Base-by-base conservation (phyloP, 2,113 vertebrate species). In the Nettapus auritus region DNA sequence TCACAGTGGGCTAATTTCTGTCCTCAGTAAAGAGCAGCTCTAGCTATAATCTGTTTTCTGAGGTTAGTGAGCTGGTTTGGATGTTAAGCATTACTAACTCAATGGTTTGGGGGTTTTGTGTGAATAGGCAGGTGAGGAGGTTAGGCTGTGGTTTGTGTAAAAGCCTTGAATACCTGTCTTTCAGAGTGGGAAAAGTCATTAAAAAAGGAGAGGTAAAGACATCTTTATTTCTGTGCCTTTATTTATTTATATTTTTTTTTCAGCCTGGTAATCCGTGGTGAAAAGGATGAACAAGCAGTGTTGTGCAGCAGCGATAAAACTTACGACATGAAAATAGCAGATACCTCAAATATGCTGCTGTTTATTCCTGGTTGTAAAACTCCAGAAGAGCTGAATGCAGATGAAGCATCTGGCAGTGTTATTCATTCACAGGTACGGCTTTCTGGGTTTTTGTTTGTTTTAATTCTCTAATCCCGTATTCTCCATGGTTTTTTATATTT, bases 301-400 rank as follows among this genome's bases (percentile, higher is more conserved):
- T 88, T 99, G 46, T 99, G 99, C 92, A 99, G 98, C 64, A 97
- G 96, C 62, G 98, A 99, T 97, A 98, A 98, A 96, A 99, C 99
- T 0, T 99, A 99, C 0, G 98, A 99, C 69, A 91, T 99, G 89
- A 99, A 99, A 98, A 98, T 99, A 76, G 99, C 99, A 1, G 99
- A 99, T 95, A 99, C 99, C 7, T 99, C 99, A 74, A 99, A 99
- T 92, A 97, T 99, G 97, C 97, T 99, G 94, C 98, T 99, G 60
- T 98, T 99, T 94, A 92, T 99, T 63, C 99, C 99, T 6, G 98
- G 95, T 10, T 99, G 99, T 94, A 98, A 97, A 97, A 99, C 98
- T 22, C 97, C 99, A 6, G 99, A 99, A 44, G 97, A 99, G 71
- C 93, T 99, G 15, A 93, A 94, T 10, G 38, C 38, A 93, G 94